Percentiles rank a stretch among this genome's conserved stretches.
phyloP scores from a whole-genome alignment of 2,888 invertebrate species.

The Hipparchia semele region DNA sequence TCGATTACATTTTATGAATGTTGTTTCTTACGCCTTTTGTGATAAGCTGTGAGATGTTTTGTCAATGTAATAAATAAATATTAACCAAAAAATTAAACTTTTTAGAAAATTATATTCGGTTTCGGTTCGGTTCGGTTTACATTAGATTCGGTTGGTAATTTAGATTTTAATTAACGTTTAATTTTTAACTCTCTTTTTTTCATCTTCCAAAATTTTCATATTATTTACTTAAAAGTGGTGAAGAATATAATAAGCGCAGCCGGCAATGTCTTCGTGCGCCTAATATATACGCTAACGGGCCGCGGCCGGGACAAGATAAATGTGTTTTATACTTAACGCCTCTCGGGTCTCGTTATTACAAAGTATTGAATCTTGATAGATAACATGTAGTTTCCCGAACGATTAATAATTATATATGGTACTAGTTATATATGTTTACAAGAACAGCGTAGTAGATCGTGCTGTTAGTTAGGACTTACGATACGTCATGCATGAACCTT shows the following conservation, averaged over 20 bases:
- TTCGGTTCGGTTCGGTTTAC: no score
- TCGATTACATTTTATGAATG: conserved; percentile 32
- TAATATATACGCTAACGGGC: conserved; percentile 78
- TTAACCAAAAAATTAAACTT: not conserved
- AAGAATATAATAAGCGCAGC: conserved; percentile 65
- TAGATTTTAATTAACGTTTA: no score
- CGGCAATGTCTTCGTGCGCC: conserved; percentile 66
- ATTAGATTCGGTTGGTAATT: no score
- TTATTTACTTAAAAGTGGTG: conserved; percentile 46
- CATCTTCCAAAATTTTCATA: not conserved
- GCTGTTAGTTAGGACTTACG: no score
- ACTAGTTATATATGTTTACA: no score
- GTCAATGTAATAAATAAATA: not conserved
- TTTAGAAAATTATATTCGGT: no score
- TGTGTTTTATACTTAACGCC: conserved; percentile 62
- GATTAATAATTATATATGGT: not conserved
- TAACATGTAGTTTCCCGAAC: not conserved
- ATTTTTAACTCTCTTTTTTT: no score
- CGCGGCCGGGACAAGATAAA: conserved; percentile 78
- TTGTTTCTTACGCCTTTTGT: conserved; percentile 21
- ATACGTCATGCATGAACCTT: no score
- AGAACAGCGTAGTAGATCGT: no score
- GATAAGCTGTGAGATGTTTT: not conserved
- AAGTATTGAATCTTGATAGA: conserved; percentile 3
- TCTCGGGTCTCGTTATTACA: conserved; percentile 39